Conservation (phyloP, 2,797 vertebrate species). For the Lophotriccus pileatus region DNA sequence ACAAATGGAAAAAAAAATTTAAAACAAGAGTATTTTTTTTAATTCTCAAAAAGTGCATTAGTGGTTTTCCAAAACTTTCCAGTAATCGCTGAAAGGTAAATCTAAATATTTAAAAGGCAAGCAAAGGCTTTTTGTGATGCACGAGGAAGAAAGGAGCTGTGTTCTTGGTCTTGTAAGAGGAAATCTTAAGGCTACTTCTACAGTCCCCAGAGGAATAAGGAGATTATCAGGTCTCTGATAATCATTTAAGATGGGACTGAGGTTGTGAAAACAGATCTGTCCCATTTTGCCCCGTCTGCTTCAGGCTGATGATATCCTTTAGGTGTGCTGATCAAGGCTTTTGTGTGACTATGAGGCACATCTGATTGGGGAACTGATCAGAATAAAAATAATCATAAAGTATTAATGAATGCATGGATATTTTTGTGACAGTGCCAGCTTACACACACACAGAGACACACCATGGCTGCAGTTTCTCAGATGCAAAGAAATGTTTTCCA, state of each 20-base stretch:
- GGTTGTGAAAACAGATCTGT: neutral
- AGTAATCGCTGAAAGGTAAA: neutral
- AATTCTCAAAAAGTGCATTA: neutral
- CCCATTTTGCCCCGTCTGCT: accelerated
- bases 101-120: neutral
- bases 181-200: neutral
- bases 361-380: neutral
- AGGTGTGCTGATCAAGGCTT: neutral
- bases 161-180: neutral
- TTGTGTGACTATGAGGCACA: neutral
- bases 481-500: neutral
- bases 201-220: neutral
- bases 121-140: neutral
- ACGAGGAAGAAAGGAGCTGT: neutral
- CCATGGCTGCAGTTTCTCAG: neutral
- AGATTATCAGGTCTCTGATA: neutral
- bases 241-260: neutral
- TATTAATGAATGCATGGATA: neutral
- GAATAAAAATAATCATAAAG: neutral
- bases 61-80: neutral
- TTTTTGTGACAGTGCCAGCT: neutral
- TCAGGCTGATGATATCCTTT: neutral
- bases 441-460: neutral
- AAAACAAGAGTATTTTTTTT: neutral
- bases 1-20: neutral